Percentiles rank a stretch among this genome's conserved stretches.
Evolutionary conservation across 2,113 vertebrate genomes (phyloP).

Genomic region (Zosterops japonicus): DNA sequence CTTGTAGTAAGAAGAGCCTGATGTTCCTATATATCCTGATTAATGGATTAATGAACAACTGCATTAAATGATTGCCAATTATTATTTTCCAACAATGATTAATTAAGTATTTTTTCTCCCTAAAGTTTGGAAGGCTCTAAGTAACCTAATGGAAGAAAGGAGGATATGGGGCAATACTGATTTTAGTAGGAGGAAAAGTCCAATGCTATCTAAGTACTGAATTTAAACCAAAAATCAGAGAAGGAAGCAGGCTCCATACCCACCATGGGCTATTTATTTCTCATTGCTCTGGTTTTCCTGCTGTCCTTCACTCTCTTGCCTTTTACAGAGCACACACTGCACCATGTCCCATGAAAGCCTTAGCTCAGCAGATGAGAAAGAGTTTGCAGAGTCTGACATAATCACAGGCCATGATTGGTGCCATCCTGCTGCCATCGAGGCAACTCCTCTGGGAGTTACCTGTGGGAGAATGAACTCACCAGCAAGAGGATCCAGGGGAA

Average conservation of each 20-base stretch:
- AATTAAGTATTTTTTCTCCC: not conserved
- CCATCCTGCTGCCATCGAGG: not conserved
- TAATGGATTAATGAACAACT: not conserved
- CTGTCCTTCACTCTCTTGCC: not conserved
- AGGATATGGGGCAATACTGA: not conserved
- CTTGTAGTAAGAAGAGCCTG: not conserved
- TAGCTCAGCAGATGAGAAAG: slow-evolving; percentile 46
- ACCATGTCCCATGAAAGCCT: slow-evolving; percentile 32
- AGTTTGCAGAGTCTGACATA: not conserved
- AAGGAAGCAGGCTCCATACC: not conserved
- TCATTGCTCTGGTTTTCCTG: not conserved
- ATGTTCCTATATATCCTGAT: not conserved
- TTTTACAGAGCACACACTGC: slow-evolving; percentile 25
- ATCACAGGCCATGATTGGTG: not conserved
- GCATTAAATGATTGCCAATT: not conserved
- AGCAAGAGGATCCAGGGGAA: not conserved
- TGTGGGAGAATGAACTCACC: not conserved
- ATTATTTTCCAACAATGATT: not conserved
- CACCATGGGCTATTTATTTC: not conserved
- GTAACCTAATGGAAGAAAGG: not conserved
- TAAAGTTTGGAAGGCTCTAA: not conserved
- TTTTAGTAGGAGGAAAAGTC: not conserved
- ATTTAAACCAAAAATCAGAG: not conserved
- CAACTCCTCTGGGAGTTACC: not conserved
- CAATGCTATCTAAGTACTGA: not conserved